These are phyloP conservation scores for Byasa hedistus DNA, from an alignment of 2,888 invertebrate species.

Conservation along the genomic window DNA sequence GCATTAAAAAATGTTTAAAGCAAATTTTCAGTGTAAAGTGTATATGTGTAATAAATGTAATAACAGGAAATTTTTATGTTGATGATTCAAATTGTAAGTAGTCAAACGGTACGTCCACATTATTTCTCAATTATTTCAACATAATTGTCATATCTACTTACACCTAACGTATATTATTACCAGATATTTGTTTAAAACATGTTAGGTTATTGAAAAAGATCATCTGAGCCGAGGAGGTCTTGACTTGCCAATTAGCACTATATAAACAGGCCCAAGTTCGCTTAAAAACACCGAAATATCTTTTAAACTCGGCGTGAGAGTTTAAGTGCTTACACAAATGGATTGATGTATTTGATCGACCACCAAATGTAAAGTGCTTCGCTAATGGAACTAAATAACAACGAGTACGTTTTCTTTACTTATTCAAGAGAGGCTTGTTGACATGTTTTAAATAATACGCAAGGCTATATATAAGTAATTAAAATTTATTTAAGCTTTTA, in stretches of 20 bases:
- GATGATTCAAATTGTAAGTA: no score
- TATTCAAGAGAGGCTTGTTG: constrained; percentile 24
- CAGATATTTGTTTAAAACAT: constrained; percentile 55
- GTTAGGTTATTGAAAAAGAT: constrained; percentile 61
- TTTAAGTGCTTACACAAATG: constrained; percentile 51
- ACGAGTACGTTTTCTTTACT: constrained; percentile 30
- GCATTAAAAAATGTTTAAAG: no score
- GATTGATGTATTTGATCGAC: constrained; percentile 48
- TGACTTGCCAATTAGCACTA: constrained; percentile 58
- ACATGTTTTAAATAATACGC: constrained; percentile 21
- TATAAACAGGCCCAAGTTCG: constrained; percentile 36
- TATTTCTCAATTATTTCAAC: not conserved
- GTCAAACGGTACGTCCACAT: not conserved
- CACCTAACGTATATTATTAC: constrained; percentile 38
- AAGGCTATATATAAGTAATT: not conserved
- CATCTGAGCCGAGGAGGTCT: constrained; percentile 42
- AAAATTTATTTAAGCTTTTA: not conserved
- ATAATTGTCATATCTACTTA: constrained; percentile 38
- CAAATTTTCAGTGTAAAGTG: no score
- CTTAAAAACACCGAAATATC: constrained; percentile 43
- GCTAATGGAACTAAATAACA: constrained; percentile 31
- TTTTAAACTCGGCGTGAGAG: constrained; percentile 44
- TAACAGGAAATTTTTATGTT: no score
- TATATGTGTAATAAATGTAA: no score
- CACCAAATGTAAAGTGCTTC: constrained; percentile 40